phyloP scores from a whole-genome alignment of 1,140 invertebrate species.

The Drosophila repletoides region DNA sequence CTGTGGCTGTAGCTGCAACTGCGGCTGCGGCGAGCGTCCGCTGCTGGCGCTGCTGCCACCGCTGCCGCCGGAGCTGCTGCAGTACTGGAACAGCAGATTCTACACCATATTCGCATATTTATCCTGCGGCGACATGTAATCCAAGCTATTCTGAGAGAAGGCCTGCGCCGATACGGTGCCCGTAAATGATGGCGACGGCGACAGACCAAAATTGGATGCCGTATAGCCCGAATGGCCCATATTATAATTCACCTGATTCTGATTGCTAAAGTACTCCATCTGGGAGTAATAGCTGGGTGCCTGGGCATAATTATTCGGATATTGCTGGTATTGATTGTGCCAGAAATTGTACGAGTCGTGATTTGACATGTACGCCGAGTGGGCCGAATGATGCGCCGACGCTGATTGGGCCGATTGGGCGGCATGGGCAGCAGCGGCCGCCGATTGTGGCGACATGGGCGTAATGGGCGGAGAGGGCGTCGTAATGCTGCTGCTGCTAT shows the following conservation, averaged over 20 bases:
- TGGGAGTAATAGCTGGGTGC: slow-evolving; percentile 83
- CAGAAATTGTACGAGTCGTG: slow-evolving; percentile 82
- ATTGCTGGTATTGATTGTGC: slow-evolving; percentile 83
- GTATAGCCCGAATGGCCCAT: slow-evolving; percentile 81
- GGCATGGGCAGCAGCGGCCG: slow-evolving; percentile 74
- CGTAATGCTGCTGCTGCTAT: slow-evolving; percentile 86
- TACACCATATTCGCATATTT: slow-evolving; percentile 82
- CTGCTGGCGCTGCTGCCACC: slow-evolving; percentile 50
- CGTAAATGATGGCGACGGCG: slow-evolving; percentile 75
- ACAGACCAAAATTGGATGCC: slow-evolving; percentile 78
- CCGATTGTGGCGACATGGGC: slow-evolving; percentile 83
- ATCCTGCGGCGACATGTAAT: slow-evolving; percentile 82
- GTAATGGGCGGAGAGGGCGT: slow-evolving; percentile 87
- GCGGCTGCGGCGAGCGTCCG: slow-evolving; percentile 27
- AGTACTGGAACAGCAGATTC: slow-evolving; percentile 81
- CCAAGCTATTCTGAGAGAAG: slow-evolving; percentile 80
- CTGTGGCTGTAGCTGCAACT: slow-evolving; percentile 16
- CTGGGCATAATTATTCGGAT: slow-evolving; percentile 85
- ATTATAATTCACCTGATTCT: slow-evolving; percentile 82
- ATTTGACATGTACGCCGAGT: slow-evolving; percentile 80
- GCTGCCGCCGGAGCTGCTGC: slow-evolving; percentile 53
- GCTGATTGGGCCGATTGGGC: slow-evolving; percentile 70
- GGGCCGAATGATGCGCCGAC: slow-evolving; percentile 60
- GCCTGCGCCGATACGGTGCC: slow-evolving; percentile 80
- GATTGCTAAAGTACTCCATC: slow-evolving; percentile 87